Conservation (phyloP, 2,888 invertebrate genomes). For the Eulithis testata region DNA sequence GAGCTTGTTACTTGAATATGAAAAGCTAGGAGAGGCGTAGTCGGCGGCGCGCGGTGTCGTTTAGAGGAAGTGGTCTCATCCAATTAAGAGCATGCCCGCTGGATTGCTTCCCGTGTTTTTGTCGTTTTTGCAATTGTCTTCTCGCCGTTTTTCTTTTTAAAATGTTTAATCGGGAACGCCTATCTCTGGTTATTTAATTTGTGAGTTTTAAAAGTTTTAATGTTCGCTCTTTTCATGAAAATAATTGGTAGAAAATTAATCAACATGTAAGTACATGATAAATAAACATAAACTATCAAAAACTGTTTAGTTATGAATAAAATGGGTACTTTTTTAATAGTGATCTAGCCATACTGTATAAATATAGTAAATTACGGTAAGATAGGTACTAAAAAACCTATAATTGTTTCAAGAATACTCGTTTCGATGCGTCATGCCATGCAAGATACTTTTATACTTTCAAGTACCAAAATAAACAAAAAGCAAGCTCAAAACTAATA, state of each 20-base stretch:
- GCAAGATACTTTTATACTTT: background rate
- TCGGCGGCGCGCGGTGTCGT: conserved; percentile 63
- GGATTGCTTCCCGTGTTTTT: conserved; percentile 78
- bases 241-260: background rate
- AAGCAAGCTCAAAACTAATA: background rate
- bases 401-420: no score
- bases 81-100: conserved; percentile 79
- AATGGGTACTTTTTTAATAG: no score
- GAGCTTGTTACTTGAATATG: conserved; percentile 57
- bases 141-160: conserved; percentile 64
- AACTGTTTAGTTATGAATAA: no score
- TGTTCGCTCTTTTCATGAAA: conserved; percentile 11
- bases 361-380: no score
- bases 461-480: background rate
- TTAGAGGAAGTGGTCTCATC: conserved; percentile 81
- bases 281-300: no score
- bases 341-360: no score
- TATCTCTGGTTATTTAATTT: conserved; percentile 53
- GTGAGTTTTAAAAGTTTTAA: conserved; percentile 33
- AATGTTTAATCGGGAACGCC: conserved; percentile 54
- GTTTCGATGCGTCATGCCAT: no score
- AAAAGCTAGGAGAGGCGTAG: conserved; percentile 50
- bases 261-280: no score
- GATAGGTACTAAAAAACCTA: no score
- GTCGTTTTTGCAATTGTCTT: conserved; percentile 79